Evolutionary conservation across 37 sponge, comb jelly and placozoan genomes (phyloP).

Genomic region (Halisarca cf. caerulea): DNA sequence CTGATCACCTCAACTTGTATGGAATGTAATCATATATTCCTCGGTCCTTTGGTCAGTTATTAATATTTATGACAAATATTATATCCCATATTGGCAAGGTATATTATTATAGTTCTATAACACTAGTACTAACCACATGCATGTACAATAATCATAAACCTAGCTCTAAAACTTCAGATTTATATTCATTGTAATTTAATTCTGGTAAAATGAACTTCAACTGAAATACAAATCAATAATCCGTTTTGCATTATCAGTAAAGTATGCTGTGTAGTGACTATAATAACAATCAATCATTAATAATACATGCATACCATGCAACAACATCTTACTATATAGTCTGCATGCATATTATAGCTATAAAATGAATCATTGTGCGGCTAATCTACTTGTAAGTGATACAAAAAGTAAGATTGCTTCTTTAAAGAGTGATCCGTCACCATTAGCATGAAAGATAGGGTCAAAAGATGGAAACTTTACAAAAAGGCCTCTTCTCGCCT

Average conservation of each 20-base stretch:
- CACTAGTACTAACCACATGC: no score
- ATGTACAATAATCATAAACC: no score
- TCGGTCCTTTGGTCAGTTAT: no score
- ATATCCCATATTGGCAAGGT: no score
- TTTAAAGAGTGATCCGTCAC: not conserved
- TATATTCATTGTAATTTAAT: no score
- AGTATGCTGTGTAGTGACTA: not conserved
- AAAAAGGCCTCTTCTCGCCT: slow-evolving; percentile 12
- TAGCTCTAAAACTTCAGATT: no score
- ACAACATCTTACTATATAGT: not conserved
- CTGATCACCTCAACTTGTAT: no score
- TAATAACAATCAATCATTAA: not conserved
- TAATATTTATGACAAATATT: no score
- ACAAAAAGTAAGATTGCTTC: slow-evolving; percentile 20
- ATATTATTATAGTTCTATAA: no score
- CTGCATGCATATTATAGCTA: not conserved
- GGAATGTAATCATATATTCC: no score
- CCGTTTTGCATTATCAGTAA: not conserved
- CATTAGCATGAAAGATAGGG: slow-evolving; percentile 26
- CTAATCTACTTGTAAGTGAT: slow-evolving; percentile 25
- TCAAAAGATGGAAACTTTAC: slow-evolving; percentile 17
- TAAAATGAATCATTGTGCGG: not conserved
- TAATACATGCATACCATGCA: not conserved
- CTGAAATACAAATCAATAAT: not conserved
- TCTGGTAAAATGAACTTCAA: no score